Percentiles rank a stretch among this genome's conserved stretches.
These are phyloP conservation scores for Thera britannica DNA, from an alignment of 2,888 invertebrate species.

Conservation along the genomic window DNA sequence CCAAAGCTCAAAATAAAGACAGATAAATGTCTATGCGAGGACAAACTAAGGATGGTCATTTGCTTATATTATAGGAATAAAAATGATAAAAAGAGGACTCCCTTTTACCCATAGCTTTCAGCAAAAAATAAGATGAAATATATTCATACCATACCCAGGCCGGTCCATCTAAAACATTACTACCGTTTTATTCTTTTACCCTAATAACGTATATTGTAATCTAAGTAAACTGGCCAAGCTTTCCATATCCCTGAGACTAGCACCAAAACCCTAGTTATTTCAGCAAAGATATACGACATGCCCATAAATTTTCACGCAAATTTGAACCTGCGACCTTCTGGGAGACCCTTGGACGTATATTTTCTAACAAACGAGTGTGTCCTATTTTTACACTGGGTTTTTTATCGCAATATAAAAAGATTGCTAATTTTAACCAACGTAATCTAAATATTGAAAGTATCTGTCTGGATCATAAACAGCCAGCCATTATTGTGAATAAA, in stretches of 20 bases:
- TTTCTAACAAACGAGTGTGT: constrained; percentile 54
- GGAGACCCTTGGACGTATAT: constrained; percentile 51
- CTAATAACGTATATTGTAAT: constrained; percentile 46
- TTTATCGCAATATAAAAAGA: constrained; percentile 25
- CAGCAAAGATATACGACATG: constrained; percentile 61
- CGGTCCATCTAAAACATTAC: constrained; percentile 28
- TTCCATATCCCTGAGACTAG: constrained; percentile 46
- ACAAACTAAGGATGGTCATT: constrained; percentile 10
- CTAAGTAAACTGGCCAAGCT: constrained; percentile 42
- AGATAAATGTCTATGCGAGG: not conserved
- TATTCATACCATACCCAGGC: constrained; percentile 23
- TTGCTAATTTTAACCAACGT: constrained; percentile 14
- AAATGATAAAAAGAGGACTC: constrained; percentile 12
- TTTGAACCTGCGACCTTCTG: constrained; percentile 57
- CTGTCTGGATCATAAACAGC: not conserved
- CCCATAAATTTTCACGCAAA: constrained; percentile 71
- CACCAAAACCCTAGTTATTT: constrained; percentile 55
- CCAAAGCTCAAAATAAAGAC: not conserved
- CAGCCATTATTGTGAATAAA: not conserved
- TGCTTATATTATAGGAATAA: constrained; percentile 20
- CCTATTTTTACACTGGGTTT: constrained; percentile 34
- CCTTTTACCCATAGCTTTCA: constrained; percentile 15
- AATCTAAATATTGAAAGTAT: not conserved
- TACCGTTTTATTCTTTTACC: constrained; percentile 33
- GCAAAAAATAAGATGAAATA: constrained; percentile 25